A percentile compares a stretch with the other conserved stretches of the same genome.
Evolutionary conservation across 2,888 invertebrate species (phyloP).

Genomic region (Heliconius hortense): DNA sequence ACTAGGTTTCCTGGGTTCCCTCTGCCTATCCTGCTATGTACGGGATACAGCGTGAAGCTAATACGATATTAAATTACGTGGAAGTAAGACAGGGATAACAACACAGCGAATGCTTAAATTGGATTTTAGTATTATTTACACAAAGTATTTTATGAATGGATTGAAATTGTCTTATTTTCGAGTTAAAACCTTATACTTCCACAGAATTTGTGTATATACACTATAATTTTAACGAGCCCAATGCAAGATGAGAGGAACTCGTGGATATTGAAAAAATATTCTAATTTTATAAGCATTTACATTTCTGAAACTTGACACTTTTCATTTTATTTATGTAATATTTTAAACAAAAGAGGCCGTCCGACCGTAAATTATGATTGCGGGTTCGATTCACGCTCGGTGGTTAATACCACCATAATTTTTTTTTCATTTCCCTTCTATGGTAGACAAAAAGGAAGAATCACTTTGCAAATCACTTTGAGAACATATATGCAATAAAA

Average conservation of each 20-base stretch:
- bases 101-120: not conserved
- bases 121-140: not conserved
- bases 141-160: not conserved
- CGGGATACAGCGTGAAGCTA: too few relatives aligned
- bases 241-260: not conserved
- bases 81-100: too few relatives aligned
- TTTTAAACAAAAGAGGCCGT: not conserved
- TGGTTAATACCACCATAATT: too few relatives aligned
- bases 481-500: too few relatives aligned
- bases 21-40: too few relatives aligned
- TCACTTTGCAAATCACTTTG: too few relatives aligned
- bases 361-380: too few relatives aligned
- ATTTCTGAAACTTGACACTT: not conserved
- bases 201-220: not conserved
- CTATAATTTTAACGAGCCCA: not conserved
- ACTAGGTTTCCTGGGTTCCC: too few relatives aligned
- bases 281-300: not conserved
- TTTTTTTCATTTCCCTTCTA: too few relatives aligned
- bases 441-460: too few relatives aligned
- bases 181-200: not conserved
- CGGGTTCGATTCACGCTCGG: too few relatives aligned
- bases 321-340: not conserved
- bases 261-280: not conserved
- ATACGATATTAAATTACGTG: too few relatives aligned
- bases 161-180: not conserved